Evolutionary conservation across 2,113 vertebrate genomes (phyloP), one percentile per base, ranked within the genome.

Genomic region (Carassius auratus): DNA sequence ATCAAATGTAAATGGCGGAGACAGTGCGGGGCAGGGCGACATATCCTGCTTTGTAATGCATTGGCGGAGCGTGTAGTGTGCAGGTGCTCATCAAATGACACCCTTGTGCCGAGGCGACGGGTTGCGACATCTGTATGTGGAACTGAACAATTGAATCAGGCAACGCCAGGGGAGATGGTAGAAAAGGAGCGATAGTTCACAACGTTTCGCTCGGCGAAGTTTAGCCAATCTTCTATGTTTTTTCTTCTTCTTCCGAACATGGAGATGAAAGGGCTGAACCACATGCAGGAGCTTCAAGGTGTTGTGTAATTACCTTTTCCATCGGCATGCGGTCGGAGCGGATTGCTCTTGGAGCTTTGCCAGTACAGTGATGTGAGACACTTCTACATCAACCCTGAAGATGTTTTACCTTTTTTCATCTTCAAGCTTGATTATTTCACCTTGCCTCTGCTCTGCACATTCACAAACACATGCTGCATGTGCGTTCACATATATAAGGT

Each of bases 1-100:
- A 92, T 92, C 90, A 89, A 90, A 93, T 90, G 89, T 91, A 92
- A 92, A 93, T 91, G 89, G 88, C 77, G 89, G 85, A 86, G 81
- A 78, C 85, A 69, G 76, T 68, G 74, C 21, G 64, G 85, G 84
- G 88, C 84, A 30, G 82, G 64, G 71, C 59, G 84, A 90, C 87
- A 77, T 83, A 83, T 75, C 87, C 87, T 84, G 79, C 84, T 90
- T 86, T 84, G 89, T 88, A 85, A 84, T 86, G 85, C 77, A 82
- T 84, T 88, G 84, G 62, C 7, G 87, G 61, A 59, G 48, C 76
- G 50, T 48, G 81, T 87, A 84, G 87, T 85, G 86, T 91, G 87
- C 90, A 90, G 89, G 88, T 92, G 89, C 85, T 48, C 86, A 76
- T 91, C 52, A 73, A 86, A 90, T 90, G 89, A 88, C 88, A 85